These are phyloP conservation scores for Pandemis cinnamomeana DNA, from an alignment of 2,888 invertebrate species.

Conservation along the genomic window DNA sequence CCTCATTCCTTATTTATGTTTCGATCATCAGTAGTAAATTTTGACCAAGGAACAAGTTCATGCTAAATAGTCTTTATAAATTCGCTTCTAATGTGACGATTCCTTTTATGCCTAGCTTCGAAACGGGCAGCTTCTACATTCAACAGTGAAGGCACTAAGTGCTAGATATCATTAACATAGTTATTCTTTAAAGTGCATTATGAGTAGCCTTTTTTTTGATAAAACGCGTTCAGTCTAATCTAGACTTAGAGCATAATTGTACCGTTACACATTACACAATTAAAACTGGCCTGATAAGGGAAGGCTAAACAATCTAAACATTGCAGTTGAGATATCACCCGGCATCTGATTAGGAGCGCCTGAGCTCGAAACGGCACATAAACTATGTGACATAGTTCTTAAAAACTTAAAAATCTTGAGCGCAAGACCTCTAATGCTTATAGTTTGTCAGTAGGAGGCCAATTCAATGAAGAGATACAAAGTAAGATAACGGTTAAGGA, in stretches of 20 bases:
- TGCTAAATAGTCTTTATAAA: background rate
- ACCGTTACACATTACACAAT: background rate
- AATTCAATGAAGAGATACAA: no score
- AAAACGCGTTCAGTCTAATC: background rate
- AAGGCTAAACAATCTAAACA: background rate
- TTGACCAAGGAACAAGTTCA: background rate
- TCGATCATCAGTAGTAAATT: background rate
- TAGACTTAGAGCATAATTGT: background rate
- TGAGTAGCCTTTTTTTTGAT: background rate
- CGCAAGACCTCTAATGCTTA: no score
- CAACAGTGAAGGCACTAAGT: slow-evolving; percentile 28
- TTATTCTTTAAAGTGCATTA: background rate
- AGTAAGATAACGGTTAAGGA: no score
- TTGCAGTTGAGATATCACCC: background rate
- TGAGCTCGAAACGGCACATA: background rate
- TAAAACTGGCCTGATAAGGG: no score
- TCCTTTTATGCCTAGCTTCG: background rate
- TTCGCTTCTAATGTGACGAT: slow-evolving; percentile 4
- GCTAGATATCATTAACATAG: slow-evolving; percentile 6
- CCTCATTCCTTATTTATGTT: background rate
- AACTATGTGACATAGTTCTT: no score
- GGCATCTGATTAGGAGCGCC: background rate
- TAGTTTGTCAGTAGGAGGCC: no score
- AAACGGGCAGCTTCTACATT: slow-evolving; percentile 20
- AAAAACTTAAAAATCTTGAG: no score